These are phyloP conservation scores for Drosophila ficusphila DNA, from an alignment of 1,140 invertebrate species.

Conservation along the genomic window DNA sequence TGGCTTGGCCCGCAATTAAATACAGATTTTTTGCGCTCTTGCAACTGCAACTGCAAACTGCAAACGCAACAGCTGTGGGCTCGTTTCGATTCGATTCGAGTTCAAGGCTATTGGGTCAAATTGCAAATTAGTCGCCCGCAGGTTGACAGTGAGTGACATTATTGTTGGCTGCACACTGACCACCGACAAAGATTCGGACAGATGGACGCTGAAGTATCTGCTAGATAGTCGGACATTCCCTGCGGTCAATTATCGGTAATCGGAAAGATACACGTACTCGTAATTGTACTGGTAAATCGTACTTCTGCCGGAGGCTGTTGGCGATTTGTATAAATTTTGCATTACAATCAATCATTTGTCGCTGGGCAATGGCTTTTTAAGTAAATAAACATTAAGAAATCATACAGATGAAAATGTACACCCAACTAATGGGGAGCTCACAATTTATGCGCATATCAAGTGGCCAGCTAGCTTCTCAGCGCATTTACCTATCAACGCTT, in stretches of 20 bases:
- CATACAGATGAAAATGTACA: conserved; percentile 45
- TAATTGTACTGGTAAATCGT: no score
- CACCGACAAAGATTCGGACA: conserved; percentile 25
- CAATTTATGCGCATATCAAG: conserved; percentile 75
- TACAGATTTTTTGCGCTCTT: conserved; percentile 59
- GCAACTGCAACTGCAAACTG: conserved; percentile 36
- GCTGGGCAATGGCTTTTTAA: conserved; percentile 63
- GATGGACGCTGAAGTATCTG: conserved; percentile 7
- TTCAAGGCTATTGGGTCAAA: conserved; percentile 81
- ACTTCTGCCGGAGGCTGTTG: conserved; percentile 17
- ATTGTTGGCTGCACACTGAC: conserved; percentile 52
- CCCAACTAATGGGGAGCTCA: conserved; percentile 28
- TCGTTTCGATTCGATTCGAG: conserved; percentile 58
- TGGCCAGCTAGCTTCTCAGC: conserved; percentile 34
- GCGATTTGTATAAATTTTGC: conserved; percentile 75
- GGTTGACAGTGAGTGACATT: conserved; percentile 79
- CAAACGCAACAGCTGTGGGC: conserved; percentile 43
- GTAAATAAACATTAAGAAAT: conserved; percentile 73
- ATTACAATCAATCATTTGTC: conserved; percentile 80
- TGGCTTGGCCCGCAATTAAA: conserved; percentile 61
- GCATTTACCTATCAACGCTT: conserved; percentile 59
- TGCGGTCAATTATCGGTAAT: conserved; percentile 52
- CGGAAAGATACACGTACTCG: no score
- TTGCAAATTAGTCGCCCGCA: conserved; percentile 74
- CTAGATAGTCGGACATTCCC: conserved; percentile 4